These are phyloP conservation scores for Nezara viridula DNA, from an alignment of 2,888 invertebrate genomes.

Conservation along the genomic window DNA sequence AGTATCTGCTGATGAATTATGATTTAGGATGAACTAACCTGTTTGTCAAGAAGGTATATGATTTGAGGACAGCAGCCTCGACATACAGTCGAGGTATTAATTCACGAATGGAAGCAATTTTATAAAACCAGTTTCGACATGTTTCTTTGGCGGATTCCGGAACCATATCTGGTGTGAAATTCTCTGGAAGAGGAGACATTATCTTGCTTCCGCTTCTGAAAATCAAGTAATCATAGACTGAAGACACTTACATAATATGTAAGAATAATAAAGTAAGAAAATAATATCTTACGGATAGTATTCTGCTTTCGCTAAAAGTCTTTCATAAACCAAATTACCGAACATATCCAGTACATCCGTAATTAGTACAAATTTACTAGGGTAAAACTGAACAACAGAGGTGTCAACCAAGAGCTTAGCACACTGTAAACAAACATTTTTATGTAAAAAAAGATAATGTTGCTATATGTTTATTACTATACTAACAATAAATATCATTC, in stretches of 20 bases:
- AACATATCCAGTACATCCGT: slow-evolving; percentile 97
- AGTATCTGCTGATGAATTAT: neutral
- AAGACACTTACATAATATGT: neutral
- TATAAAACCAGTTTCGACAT: slow-evolving; percentile 98
- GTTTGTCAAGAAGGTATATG: slow-evolving; percentile 86
- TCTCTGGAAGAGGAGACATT: slow-evolving; percentile 72
- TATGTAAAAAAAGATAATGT: neutral
- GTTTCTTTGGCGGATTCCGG: slow-evolving; percentile 93
- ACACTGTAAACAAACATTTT: slow-evolving; percentile 74
- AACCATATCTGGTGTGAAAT: slow-evolving; percentile 84
- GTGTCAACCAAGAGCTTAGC: slow-evolving; percentile 93
- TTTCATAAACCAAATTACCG: slow-evolving; percentile 88
- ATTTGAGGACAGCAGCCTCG: slow-evolving; percentile 92
- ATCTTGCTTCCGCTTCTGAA: slow-evolving; percentile 73
- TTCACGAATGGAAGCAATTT: slow-evolving; percentile 97
- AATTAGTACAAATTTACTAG: slow-evolving; percentile 96
- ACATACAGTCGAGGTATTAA: slow-evolving; percentile 93
- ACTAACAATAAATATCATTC: too few species aligned
- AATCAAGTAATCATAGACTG: slow-evolving; percentile 63
- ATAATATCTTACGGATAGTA: slow-evolving; percentile 70
- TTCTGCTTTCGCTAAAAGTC: slow-evolving; percentile 83
- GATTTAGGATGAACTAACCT: slow-evolving; percentile 66
- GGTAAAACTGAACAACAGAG: slow-evolving; percentile 94
- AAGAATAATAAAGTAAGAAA: neutral
- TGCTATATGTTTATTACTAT: neutral